phyloP scores from a whole-genome alignment of 2,113 vertebrate genomes.

The Cromileptes altivelis region DNA sequence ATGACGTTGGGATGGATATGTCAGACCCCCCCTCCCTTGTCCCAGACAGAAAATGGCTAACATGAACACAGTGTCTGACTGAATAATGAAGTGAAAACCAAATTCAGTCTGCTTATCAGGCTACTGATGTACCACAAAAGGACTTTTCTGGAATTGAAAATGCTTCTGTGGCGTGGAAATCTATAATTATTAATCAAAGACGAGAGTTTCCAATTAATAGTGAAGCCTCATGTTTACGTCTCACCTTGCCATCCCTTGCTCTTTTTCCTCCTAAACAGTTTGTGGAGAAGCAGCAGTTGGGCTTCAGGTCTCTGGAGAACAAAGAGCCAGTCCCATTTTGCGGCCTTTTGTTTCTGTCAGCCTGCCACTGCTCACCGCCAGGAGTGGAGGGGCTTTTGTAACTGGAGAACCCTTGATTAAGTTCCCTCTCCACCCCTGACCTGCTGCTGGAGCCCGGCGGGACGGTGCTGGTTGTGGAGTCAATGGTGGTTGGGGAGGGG shows the following conservation, averaged over 20 bases:
- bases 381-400: conserved; percentile 75
- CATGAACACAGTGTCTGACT: neutral
- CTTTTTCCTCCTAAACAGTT: neutral
- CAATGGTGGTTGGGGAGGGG: conserved; percentile 20
- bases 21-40: neutral
- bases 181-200: neutral
- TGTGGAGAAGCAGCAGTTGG: conserved; percentile 36
- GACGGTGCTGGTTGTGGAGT: conserved; percentile 35
- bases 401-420: conserved; percentile 85
- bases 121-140: neutral
- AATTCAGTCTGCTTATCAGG: neutral
- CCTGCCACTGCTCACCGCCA: conserved; percentile 39
- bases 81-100: conserved; percentile 3
- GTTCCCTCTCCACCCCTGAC: conserved; percentile 73
- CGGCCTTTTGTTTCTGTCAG: conserved; percentile 60
- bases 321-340: conserved; percentile 51
- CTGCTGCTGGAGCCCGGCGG: conserved; percentile 58
- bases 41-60: neutral
- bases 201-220: neutral
- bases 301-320: conserved; percentile 42
- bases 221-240: conserved; percentile 16
- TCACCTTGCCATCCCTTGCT: neutral
- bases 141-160: conserved; percentile 21
- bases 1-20: neutral
- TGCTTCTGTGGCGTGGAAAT: neutral